phyloP scores from a whole-genome alignment of 2,113 vertebrate genomes.

The Jacana jacana region DNA sequence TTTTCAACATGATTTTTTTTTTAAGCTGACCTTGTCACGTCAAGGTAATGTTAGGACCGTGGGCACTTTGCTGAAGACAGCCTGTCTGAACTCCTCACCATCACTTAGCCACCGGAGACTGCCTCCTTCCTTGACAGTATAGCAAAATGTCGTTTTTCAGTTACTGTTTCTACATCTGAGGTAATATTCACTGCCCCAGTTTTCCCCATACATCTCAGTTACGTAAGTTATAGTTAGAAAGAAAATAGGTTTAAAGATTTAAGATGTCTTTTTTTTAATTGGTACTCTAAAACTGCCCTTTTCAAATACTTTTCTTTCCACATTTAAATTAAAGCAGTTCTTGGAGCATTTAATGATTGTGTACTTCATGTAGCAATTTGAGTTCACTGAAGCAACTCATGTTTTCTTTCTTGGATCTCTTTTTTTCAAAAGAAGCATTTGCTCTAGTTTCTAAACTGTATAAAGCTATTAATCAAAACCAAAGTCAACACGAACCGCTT shows the following conservation, averaged over 20 bases:
- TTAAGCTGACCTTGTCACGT: neutral
- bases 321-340: conserved; percentile 31
- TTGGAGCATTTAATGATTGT: conserved; percentile 56
- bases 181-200: neutral
- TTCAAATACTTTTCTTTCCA: neutral
- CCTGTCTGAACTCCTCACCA: neutral
- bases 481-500: neutral
- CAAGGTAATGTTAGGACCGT: neutral
- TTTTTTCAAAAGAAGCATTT: conserved; percentile 21
- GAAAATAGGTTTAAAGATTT: neutral
- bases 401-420: neutral
- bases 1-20: neutral
- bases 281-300: conserved; percentile 21
- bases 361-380: conserved; percentile 44
- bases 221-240: neutral
- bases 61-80: neutral
- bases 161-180: neutral
- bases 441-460: conserved; percentile 20
- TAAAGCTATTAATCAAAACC: conserved; percentile 42
- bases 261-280: conserved; percentile 40
- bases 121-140: neutral
- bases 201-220: conserved; percentile 4
- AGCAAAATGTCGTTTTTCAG: neutral
- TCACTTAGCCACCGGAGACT: neutral
- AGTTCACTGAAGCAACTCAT: conserved; percentile 56